Conservation (phyloP, 2,888 invertebrate species). For the Epistrophe grossulariae region DNA sequence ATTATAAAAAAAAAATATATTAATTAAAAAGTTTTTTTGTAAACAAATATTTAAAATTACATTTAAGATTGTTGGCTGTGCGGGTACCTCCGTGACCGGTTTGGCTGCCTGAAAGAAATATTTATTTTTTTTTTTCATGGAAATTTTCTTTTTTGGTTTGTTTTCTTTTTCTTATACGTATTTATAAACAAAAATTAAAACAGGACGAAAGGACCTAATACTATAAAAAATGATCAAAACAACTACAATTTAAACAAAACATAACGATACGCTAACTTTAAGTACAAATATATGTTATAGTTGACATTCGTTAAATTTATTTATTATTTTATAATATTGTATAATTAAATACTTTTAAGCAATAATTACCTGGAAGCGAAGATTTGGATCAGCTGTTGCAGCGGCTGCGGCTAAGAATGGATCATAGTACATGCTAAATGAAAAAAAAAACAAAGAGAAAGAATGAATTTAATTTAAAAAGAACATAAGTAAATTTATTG, state of each 20-base stretch:
- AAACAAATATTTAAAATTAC: constrained; percentile 80
- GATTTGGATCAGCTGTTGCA: constrained; percentile 92
- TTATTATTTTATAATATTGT: not conserved
- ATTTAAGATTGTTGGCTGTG: constrained; percentile 84
- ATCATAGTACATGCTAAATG: constrained; percentile 95
- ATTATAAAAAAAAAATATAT: constrained; percentile 65
- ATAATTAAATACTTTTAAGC: constrained; percentile 10
- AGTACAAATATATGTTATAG: constrained; percentile 9
- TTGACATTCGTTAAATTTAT: not conserved
- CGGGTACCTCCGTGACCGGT: constrained; percentile 89
- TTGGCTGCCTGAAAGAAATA: constrained; percentile 89
- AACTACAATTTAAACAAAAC: constrained; percentile 54
- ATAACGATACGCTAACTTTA: constrained; percentile 55
- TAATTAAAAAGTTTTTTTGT: constrained; percentile 76
- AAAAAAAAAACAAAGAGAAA: constrained; percentile 55
- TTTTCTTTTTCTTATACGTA: constrained; percentile 50
- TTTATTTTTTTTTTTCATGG: constrained; percentile 68
- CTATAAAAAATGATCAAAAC: constrained; percentile 43
- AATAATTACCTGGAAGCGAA: constrained; percentile 93
- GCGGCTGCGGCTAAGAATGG: constrained; percentile 96
- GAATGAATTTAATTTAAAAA: constrained; percentile 43
- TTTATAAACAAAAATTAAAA: constrained; percentile 67
- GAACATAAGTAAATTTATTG: not conserved
- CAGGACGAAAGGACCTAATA: constrained; percentile 45
- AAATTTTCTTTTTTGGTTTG: constrained; percentile 36